A percentile compares a stretch with the other conserved stretches of the same genome.
Conservation (phyloP, 2,888 invertebrate genomes). For the Herminia tarsipennalis region DNA sequence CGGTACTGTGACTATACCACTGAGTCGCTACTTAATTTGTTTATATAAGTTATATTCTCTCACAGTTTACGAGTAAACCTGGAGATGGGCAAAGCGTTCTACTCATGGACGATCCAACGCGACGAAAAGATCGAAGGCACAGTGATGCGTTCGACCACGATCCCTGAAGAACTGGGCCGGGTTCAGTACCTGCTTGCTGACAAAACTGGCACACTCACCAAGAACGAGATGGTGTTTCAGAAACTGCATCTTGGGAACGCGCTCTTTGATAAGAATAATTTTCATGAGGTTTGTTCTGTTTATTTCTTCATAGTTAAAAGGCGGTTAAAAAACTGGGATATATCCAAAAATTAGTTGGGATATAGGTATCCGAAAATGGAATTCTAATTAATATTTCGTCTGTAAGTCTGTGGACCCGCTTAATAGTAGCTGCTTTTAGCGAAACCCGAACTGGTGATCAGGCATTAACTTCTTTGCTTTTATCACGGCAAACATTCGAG, state of each 20-base stretch:
- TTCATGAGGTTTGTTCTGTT: conserved; percentile 88
- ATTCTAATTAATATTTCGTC: too few relatives aligned
- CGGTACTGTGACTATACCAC: too few relatives aligned
- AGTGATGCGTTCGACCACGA: conserved; percentile 98
- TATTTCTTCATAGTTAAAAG: too few relatives aligned
- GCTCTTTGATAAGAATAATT: conserved; percentile 94
- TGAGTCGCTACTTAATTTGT: too few relatives aligned
- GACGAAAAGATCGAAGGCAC: conserved; percentile 97
- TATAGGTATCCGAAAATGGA: too few relatives aligned
- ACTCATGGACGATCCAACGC: conserved; percentile 98
- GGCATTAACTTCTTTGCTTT: too few relatives aligned
- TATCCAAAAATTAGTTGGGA: too few relatives aligned
- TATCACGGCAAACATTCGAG: too few relatives aligned
- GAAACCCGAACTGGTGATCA: too few relatives aligned
- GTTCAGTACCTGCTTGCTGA: conserved; percentile 98
- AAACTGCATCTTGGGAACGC: conserved; percentile 97
- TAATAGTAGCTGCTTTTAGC: too few relatives aligned
- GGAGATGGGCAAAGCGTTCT: conserved; percentile 99
- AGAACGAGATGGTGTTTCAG: conserved; percentile 99
- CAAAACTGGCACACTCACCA: conserved; percentile 99
- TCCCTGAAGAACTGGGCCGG: conserved; percentile 98
- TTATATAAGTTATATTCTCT: conserved; percentile 15
- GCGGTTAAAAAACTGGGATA: too few relatives aligned
- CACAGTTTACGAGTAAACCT: conserved; percentile 98
- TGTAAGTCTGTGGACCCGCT: too few relatives aligned